phyloP scores from a whole-genome alignment of 1,140 invertebrate species.

The Acromyrmex echinatior region DNA sequence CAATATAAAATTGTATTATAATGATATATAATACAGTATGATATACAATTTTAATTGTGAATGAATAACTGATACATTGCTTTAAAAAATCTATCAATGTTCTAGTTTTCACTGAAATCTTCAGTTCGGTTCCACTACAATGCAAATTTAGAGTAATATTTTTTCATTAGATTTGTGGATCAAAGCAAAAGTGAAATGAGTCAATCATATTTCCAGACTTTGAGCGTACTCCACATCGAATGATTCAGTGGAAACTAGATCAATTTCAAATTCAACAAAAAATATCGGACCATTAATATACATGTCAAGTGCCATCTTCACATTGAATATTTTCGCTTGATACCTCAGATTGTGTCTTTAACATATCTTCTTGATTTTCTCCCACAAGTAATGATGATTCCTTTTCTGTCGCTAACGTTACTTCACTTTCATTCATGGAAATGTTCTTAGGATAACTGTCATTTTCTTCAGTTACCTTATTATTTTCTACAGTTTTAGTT shows the following conservation, averaged over 20 bases:
- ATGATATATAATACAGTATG: background rate
- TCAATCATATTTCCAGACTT: too few relatives aligned
- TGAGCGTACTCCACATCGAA: too few relatives aligned
- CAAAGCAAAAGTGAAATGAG: too few relatives aligned
- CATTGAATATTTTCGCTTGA: slow-evolving; percentile 4
- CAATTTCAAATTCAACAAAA: background rate
- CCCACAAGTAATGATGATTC: background rate
- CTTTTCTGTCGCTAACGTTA: slow-evolving; percentile 13
- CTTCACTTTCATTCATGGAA: slow-evolving; percentile 17
- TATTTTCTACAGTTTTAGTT: background rate
- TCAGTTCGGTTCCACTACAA: too few relatives aligned
- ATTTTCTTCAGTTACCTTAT: slow-evolving; percentile 56
- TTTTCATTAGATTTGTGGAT: too few relatives aligned
- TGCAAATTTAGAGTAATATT: too few relatives aligned
- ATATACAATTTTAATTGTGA: background rate
- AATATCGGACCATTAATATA: background rate
- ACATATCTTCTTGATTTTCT: background rate
- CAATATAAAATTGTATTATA: background rate
- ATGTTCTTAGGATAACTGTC: background rate
- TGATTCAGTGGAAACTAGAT: too few relatives aligned
- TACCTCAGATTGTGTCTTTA: background rate
- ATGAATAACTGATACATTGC: background rate
- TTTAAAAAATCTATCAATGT: too few relatives aligned
- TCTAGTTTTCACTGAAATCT: too few relatives aligned
- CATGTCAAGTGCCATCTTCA: slow-evolving; percentile 23